phyloP scores from a whole-genome alignment of 2,888 invertebrate species.

The Miltochrista miniata region DNA sequence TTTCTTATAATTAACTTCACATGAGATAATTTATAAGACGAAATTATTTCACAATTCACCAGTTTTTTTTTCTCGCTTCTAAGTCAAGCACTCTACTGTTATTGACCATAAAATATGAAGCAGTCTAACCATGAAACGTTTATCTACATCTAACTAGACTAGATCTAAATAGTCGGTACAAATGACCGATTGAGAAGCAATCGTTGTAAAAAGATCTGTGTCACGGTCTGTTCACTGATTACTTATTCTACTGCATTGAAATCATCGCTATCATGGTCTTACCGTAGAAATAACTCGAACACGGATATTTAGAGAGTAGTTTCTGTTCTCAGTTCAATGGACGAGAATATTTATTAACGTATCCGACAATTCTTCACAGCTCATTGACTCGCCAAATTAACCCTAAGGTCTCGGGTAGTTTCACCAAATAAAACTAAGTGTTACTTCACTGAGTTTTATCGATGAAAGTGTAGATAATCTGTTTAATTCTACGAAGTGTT shows the following conservation, averaged over 20 bases:
- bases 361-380: constrained; percentile 61
- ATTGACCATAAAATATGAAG: not conserved
- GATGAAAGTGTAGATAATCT: constrained; percentile 58
- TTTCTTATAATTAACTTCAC: no score
- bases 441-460: constrained; percentile 29
- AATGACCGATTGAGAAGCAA: constrained; percentile 48
- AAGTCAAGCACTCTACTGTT: no score
- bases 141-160: constrained; percentile 25
- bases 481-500: constrained; percentile 19
- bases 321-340: constrained; percentile 44
- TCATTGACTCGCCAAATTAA: constrained; percentile 51
- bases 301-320: constrained; percentile 30
- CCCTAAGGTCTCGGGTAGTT: constrained; percentile 40
- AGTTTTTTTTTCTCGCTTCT: no score
- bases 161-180: constrained; percentile 36
- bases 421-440: constrained; percentile 20
- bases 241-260: constrained; percentile 41
- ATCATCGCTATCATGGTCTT: constrained; percentile 39
- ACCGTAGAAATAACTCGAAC: constrained; percentile 40
- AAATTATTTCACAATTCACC: no score
- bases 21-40: no score
- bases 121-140: constrained; percentile 17
- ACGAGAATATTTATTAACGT: constrained; percentile 43
- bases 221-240: constrained; percentile 67
- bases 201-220: constrained; percentile 61